Conservation (phyloP, 1,140 invertebrate species). For the Cyclargus thomasi region DNA sequence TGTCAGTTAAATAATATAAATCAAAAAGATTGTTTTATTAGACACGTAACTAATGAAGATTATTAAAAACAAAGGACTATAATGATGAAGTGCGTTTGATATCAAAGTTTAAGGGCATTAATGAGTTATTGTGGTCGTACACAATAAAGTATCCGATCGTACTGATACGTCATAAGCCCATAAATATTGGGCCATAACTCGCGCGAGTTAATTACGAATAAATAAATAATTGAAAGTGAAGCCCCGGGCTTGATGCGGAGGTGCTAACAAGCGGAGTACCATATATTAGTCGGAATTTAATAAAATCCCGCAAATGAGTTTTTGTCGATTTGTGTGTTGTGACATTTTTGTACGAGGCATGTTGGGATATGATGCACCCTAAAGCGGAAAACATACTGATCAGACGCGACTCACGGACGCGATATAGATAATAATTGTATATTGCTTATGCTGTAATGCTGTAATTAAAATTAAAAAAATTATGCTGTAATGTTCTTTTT, state of each 20-base stretch:
- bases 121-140: slow-evolving; percentile 16
- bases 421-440: too few relatives aligned
- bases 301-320: slow-evolving; percentile 19
- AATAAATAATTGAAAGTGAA: slow-evolving; percentile 75
- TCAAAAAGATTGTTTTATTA: not conserved
- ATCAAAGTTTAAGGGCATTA: slow-evolving; percentile 20
- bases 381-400: too few relatives aligned
- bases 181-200: slow-evolving; percentile 68
- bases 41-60: not conserved
- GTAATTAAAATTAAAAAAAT: too few relatives aligned
- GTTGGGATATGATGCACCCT: not conserved
- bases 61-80: not conserved
- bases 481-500: too few relatives aligned
- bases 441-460: too few relatives aligned
- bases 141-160: slow-evolving; percentile 39
- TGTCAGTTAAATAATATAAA: not conserved
- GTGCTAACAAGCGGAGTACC: slow-evolving; percentile 63
- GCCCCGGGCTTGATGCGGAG: slow-evolving; percentile 68
- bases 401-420: too few relatives aligned
- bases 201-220: slow-evolving; percentile 71
- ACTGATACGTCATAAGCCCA: slow-evolving; percentile 59
- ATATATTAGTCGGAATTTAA: slow-evolving; percentile 31
- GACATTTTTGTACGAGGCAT: not conserved
- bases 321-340: not conserved
- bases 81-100: slow-evolving; percentile 17